Conservation (phyloP, 2,888 invertebrate species). For the Colostygia pectinataria region DNA sequence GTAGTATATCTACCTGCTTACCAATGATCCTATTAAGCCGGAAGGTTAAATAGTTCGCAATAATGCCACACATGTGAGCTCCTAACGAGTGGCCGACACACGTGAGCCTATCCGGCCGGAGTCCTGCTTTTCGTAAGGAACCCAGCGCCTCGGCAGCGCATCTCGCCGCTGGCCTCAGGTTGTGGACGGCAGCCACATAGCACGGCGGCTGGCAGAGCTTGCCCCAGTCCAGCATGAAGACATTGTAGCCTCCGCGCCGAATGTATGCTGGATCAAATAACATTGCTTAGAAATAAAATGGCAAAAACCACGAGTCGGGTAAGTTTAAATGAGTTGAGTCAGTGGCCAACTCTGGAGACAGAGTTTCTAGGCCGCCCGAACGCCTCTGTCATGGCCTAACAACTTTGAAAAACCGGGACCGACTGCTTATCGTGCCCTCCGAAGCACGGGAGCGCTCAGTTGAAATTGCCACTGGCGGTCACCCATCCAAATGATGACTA, state of each 20-base stretch:
- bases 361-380: too few relatives aligned
- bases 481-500: too few relatives aligned
- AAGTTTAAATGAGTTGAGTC: too few relatives aligned
- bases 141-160: slow-evolving; percentile 87
- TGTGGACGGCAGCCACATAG: slow-evolving; percentile 89
- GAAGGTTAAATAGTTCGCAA: slow-evolving; percentile 88
- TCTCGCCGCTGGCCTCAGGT: slow-evolving; percentile 87
- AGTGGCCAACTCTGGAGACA: too few relatives aligned
- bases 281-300: not conserved
- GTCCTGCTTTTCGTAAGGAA: slow-evolving; percentile 85
- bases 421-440: too few relatives aligned
- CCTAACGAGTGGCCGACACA: slow-evolving; percentile 91
- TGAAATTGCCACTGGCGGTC: too few relatives aligned
- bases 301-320: too few relatives aligned
- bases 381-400: too few relatives aligned
- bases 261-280: slow-evolving; percentile 84
- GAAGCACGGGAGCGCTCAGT: too few relatives aligned
- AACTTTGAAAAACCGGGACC: too few relatives aligned
- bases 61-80: slow-evolving; percentile 89
- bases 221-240: slow-evolving; percentile 91
- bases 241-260: slow-evolving; percentile 88
- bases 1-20: too few relatives aligned
- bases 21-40: slow-evolving; percentile 89
- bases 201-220: slow-evolving; percentile 86
- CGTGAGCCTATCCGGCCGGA: slow-evolving; percentile 85